Evolutionary conservation across 2,113 vertebrate species (phyloP), one percentile per base, ranked within the genome.

Genomic region (Seriola rivoliana): DNA sequence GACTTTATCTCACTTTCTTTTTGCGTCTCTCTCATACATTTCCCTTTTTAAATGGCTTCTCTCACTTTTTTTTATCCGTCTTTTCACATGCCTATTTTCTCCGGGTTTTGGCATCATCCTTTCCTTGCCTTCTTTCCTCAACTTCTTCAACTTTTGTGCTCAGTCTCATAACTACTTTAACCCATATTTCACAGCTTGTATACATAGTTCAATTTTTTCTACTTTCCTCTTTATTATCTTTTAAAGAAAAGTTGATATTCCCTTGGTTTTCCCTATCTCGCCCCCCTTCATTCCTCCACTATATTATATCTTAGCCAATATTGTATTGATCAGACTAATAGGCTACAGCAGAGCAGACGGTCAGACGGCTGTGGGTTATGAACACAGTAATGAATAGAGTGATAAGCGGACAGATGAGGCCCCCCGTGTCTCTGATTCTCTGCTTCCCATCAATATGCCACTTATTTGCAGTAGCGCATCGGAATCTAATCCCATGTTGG

Each of bases 401-500:
- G 79, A 88, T 82, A 57, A 79, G 69, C 44, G 68, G 76, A 63
- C 42, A 3, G 66, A 82, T 74, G 58, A 75, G 65, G 66, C 63
- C 74, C 54, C 25, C 8, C 4, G 36, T 34, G 50, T 71, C 81
- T 52, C 69, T 10, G 57, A 55, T 71, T 76, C 62, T 57, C 48
- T 40, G 55, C 57, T 66, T 23, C 70, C 42, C 32, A 9, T 82
- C 85, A 76, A 82, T 86, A 75, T 23, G 0, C 9, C 71, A 36
- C 69, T 89, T 88, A 81, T 86, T 89, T 78, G 80, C 82, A 55
- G 78, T 1, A 21, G 25, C 12, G 21, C 68, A 63, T 84, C 10
- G 50, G 73, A 79, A 84, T 85, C 63, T 82, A 86, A 92, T 88
- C 85, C 84, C 78, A 55, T 25, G 86, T 79, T 34, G 36, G 52